Percentiles rank a stretch among this genome's conserved stretches.
Evolutionary conservation across 2,113 vertebrate genomes (phyloP).

Genomic region (Dicaeum eximium): DNA sequence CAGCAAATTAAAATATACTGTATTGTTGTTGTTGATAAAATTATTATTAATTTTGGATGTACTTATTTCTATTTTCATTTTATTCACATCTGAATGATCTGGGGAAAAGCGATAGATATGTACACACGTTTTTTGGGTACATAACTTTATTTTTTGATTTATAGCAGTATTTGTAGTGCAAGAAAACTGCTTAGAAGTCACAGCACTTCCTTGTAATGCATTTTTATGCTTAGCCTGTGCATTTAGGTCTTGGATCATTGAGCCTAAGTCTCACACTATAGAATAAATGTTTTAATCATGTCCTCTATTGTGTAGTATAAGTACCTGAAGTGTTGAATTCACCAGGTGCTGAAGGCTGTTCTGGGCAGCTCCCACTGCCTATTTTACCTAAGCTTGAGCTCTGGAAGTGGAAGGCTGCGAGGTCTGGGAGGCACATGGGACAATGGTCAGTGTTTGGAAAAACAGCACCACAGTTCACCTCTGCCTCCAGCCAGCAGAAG

Average conservation of each 20-base stretch:
- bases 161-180: not conserved
- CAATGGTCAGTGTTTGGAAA: not conserved
- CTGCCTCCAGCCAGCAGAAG: not conserved
- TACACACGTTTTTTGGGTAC: not conserved
- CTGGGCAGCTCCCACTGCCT: not conserved
- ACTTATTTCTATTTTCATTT: not conserved
- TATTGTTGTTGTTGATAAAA: not conserved
- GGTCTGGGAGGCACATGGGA: accelerated
- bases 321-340: not conserved
- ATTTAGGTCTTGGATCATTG: not conserved
- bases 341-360: accelerated
- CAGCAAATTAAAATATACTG: not conserved
- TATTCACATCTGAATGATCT: not conserved
- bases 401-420: not conserved
- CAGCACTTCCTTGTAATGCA: not conserved
- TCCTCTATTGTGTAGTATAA: not conserved
- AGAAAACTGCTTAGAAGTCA: not conserved
- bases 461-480: accelerated
- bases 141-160: not conserved
- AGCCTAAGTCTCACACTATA: not conserved
- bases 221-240: not conserved
- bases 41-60: not conserved
- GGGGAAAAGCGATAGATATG: not conserved
- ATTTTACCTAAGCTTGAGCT: not conserved
- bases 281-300: not conserved